A percentile compares a stretch with the other conserved stretches of the same genome.
phyloP scores from a whole-genome alignment of 2,797 vertebrate species.

The Coregonus sp. region DNA sequence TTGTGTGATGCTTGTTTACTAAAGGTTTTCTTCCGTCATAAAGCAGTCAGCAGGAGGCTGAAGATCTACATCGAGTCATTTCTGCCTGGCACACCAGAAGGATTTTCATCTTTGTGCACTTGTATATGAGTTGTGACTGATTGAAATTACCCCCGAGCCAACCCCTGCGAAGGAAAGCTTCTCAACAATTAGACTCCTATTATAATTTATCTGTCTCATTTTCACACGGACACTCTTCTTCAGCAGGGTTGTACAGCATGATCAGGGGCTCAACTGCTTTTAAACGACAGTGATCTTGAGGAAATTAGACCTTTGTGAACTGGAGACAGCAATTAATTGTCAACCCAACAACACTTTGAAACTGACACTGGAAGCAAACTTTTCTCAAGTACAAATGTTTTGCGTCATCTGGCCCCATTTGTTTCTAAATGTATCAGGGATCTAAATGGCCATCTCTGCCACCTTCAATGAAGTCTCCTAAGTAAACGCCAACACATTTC shows the following conservation, averaged over 20 bases:
- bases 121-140: constrained; percentile 63
- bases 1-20: constrained; percentile 58
- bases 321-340: background rate
- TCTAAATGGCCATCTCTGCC: constrained; percentile 46
- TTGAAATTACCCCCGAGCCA: constrained; percentile 49
- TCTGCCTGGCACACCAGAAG: constrained; percentile 44
- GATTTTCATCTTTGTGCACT: constrained; percentile 54
- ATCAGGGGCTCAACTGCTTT: background rate
- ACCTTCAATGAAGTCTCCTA: constrained; percentile 50
- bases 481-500: constrained; percentile 46
- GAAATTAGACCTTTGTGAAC: constrained; percentile 25
- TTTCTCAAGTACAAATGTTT: constrained; percentile 17
- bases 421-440: constrained; percentile 36
- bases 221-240: background rate
- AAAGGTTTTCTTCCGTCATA: constrained; percentile 59
- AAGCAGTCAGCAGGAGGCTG: constrained; percentile 63
- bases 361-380: background rate
- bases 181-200: background rate
- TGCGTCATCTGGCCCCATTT: constrained; percentile 20
- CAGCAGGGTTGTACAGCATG: background rate
- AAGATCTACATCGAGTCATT: constrained; percentile 54
- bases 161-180: constrained; percentile 34
- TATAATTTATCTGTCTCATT: background rate
- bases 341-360: background rate
- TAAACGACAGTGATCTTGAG: constrained; percentile 11